Percentiles rank a stretch among this genome's conserved stretches.
These are phyloP conservation scores for Heptranchias perlo DNA, from an alignment of 2,113 vertebrate genomes.

Conservation along the genomic window DNA sequence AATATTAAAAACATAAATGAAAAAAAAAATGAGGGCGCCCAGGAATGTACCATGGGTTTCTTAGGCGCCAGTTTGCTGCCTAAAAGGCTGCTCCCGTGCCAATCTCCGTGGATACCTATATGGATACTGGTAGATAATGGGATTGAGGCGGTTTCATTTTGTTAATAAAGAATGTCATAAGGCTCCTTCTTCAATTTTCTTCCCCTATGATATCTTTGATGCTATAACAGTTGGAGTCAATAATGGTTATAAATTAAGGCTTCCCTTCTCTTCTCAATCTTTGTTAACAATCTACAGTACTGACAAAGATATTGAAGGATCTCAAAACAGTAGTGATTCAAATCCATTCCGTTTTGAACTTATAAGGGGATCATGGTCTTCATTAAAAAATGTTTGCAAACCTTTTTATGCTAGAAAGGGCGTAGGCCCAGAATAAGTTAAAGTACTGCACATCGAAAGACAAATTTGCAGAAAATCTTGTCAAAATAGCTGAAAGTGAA, in stretches of 20 bases:
- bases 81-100: not conserved
- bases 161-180: not conserved
- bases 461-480: not conserved
- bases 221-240: not conserved
- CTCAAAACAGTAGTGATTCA: not conserved
- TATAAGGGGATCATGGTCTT: not conserved
- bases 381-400: not conserved
- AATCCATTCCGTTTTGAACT: not conserved
- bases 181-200: not conserved
- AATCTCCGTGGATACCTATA: constrained; percentile 5
- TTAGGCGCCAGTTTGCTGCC: constrained; percentile 9
- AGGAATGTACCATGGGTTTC: not conserved
- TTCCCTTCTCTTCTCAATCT: not conserved
- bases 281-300: not conserved
- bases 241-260: not conserved
- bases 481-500: not conserved
- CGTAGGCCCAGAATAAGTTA: not conserved
- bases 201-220: not conserved
- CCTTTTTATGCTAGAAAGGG: not conserved
- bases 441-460: not conserved
- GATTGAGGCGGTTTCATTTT: not conserved
- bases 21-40: not conserved
- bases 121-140: not conserved
- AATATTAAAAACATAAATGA: constrained; percentile 38
- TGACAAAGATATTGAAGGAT: not conserved